Conservation (phyloP, 1,140 invertebrate species). For the Sitophilus oryzae region DNA sequence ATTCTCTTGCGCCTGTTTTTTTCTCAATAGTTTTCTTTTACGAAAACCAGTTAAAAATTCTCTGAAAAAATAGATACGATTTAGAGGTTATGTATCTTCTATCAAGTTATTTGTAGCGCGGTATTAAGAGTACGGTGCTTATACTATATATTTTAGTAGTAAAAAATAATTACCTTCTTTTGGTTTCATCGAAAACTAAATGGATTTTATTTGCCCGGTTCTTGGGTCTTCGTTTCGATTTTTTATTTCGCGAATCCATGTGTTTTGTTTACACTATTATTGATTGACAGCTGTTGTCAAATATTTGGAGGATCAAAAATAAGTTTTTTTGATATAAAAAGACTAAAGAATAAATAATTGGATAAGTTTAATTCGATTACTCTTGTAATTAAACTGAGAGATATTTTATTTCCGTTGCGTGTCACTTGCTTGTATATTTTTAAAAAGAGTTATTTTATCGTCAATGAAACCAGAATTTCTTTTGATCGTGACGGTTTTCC, state of each 20-base stretch:
- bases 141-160: no score
- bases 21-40: constrained; percentile 66
- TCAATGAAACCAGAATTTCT: neutral
- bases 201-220: constrained; percentile 48
- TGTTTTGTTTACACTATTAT: constrained; percentile 22
- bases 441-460: no score
- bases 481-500: constrained; percentile 24
- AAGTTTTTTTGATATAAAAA: no score
- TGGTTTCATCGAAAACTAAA: constrained; percentile 56
- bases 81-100: constrained; percentile 8
- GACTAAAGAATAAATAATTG: no score
- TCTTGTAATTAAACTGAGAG: neutral
- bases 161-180: constrained; percentile 52
- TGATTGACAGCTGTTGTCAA: neutral
- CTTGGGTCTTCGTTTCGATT: constrained; percentile 30
- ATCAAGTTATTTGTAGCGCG: no score
- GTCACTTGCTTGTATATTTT: no score
- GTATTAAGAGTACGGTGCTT: no score
- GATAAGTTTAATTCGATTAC: no score
- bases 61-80: constrained; percentile 33
- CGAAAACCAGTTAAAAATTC: constrained; percentile 72
- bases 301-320: no score
- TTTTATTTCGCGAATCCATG: constrained; percentile 23
- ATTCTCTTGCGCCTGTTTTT: constrained; percentile 63
- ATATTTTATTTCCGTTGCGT: no score